Percentiles rank a stretch among this genome's conserved stretches.
Conservation (phyloP, 2,888 invertebrate genomes). For the Monopis laevigella region DNA sequence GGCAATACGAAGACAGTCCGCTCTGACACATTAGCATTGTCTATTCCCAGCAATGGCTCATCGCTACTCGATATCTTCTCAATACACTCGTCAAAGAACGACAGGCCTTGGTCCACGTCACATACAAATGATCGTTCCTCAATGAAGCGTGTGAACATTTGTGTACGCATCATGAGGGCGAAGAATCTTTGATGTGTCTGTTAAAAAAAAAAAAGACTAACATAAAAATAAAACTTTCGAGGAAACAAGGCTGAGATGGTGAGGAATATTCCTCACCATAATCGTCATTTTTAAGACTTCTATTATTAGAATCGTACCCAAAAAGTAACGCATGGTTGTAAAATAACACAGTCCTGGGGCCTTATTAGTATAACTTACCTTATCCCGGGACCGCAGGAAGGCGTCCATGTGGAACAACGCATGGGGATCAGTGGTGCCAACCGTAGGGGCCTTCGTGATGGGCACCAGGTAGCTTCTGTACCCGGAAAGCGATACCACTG, state of each 20-base stretch:
- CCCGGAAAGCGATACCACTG: slow-evolving; percentile 91
- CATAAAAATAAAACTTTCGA: too few relatives aligned
- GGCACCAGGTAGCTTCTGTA: slow-evolving; percentile 90
- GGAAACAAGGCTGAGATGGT: too few relatives aligned
- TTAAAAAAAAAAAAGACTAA: slow-evolving; percentile 15
- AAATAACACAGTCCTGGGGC: too few relatives aligned
- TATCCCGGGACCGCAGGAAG: slow-evolving; percentile 89
- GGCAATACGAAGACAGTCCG: slow-evolving; percentile 89
- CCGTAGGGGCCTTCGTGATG: slow-evolving; percentile 92
- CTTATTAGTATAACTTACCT: too few relatives aligned
- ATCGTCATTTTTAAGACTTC: too few relatives aligned
- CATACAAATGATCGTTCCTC: slow-evolving; percentile 98
- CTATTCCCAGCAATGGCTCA: slow-evolving; percentile 81
- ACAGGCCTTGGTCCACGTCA: slow-evolving; percentile 95
- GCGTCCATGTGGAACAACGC: slow-evolving; percentile 94
- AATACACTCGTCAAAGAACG: slow-evolving; percentile 97
- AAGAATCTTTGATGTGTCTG: slow-evolving; percentile 88
- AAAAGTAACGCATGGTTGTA: too few relatives aligned
- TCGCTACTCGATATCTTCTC: slow-evolving; percentile 69
- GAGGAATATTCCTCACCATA: too few relatives aligned
- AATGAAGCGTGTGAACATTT: slow-evolving; percentile 98
- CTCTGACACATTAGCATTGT: slow-evolving; percentile 80
- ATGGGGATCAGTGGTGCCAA: slow-evolving; percentile 94
- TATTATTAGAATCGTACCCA: too few relatives aligned
- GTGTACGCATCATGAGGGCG: slow-evolving; percentile 88